Evolutionary conservation across 2,797 vertebrate genomes (phyloP).

Genomic region (Mormyrus hasselquistii): DNA sequence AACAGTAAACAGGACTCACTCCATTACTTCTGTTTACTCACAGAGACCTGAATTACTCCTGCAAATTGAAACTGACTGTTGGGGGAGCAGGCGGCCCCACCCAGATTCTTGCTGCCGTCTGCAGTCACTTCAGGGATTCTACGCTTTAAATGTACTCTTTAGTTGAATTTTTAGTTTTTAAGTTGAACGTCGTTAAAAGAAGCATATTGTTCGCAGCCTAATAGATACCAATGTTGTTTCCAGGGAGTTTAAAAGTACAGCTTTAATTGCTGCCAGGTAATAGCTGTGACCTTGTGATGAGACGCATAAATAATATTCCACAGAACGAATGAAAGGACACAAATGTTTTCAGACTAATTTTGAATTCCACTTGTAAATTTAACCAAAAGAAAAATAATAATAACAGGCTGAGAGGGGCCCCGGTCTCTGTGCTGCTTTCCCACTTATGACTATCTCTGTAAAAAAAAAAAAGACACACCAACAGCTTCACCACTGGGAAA

Average conservation of each 20-base stretch:
- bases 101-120: not conserved
- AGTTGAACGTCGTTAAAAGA: not conserved
- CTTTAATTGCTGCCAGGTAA: not conserved
- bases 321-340: not conserved
- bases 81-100: not conserved
- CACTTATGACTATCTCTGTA: not conserved
- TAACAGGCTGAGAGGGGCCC: not conserved
- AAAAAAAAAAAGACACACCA: not conserved
- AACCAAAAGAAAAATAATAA: not conserved
- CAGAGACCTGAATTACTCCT: not conserved
- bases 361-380: constrained; percentile 1
- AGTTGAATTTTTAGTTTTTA: not conserved
- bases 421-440: not conserved
- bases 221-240: not conserved
- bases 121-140: not conserved
- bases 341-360: not conserved
- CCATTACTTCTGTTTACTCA: constrained; percentile 5
- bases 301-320: not conserved
- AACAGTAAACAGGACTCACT: not conserved
- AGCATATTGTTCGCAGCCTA: not conserved
- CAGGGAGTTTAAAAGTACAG: not conserved
- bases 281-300: not conserved
- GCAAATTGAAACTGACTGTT: not conserved
- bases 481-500: constrained; percentile 4
- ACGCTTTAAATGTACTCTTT: not conserved